Evolutionary conservation across 2,113 vertebrate species (phyloP).

Genomic region (Speoplatyrhinus poulsoni): DNA sequence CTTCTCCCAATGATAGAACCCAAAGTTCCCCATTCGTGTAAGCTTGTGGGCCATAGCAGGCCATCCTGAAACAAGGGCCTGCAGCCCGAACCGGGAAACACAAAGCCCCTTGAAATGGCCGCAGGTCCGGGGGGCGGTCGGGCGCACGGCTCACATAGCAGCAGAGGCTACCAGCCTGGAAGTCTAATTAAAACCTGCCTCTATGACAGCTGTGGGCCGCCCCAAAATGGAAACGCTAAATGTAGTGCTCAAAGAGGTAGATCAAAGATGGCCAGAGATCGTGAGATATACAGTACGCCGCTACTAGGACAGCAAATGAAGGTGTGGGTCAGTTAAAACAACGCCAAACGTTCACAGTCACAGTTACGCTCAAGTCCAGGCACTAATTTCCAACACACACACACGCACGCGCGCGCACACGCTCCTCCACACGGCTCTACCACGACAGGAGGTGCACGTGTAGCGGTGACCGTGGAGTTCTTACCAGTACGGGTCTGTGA

Average conservation of each 20-base stretch:
- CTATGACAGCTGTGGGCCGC: conserved; percentile 73
- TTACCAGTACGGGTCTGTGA: conserved; percentile 84
- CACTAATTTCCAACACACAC: not conserved
- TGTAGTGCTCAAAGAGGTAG: conserved; percentile 33
- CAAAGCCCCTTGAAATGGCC: conserved; percentile 44
- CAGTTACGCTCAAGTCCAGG: not conserved
- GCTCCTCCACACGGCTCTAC: conserved; percentile 1
- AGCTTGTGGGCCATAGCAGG: not conserved
- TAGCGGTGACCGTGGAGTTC: conserved; percentile 51
- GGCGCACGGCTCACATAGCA: conserved; percentile 44
- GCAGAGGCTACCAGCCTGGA: conserved; percentile 55
- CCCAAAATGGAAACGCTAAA: conserved; percentile 76
- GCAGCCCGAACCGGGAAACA: conserved; percentile 8
- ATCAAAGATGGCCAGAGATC: conserved; percentile 33
- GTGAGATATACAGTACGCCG: conserved; percentile 6
- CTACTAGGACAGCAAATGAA: conserved; percentile 5
- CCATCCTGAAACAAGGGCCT: conserved; percentile 11
- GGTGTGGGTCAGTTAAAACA: not conserved
- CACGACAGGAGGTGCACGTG: conserved; percentile 12
- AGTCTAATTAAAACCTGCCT: conserved; percentile 80
- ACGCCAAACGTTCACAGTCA: conserved; percentile 11
- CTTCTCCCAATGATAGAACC: not conserved
- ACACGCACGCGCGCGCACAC: conserved; percentile 1
- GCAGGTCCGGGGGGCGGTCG: conserved; percentile 24
- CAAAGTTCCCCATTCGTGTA: too few species aligned